These are phyloP conservation scores for Siniperca undulata DNA, from an alignment of 2,797 vertebrate species.

Conservation along the genomic window DNA sequence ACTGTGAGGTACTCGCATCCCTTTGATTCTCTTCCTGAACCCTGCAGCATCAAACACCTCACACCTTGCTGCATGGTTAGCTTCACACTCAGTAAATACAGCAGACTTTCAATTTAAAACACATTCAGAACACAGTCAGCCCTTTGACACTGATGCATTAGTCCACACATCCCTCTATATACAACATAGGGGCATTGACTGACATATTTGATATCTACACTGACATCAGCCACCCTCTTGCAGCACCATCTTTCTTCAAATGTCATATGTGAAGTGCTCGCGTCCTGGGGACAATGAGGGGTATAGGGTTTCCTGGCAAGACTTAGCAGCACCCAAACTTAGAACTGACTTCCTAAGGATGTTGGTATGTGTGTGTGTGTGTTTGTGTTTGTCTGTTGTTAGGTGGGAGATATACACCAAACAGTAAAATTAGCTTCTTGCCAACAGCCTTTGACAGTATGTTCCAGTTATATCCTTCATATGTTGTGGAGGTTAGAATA, in stretches of 20 bases:
- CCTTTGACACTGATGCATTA: neutral
- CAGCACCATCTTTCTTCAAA: conserved; percentile 76
- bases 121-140: neutral
- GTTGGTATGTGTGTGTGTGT: conserved; percentile 67
- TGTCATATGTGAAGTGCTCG: conserved; percentile 83
- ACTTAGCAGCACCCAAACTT: conserved; percentile 88
- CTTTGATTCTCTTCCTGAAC: conserved; percentile 28
- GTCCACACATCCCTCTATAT: neutral
- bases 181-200: neutral
- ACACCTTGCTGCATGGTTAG: conserved; percentile 42
- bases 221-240: conserved; percentile 39
- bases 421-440: conserved; percentile 72
- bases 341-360: conserved; percentile 83
- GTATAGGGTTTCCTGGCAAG: conserved; percentile 84
- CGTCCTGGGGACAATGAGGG: conserved; percentile 83
- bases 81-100: conserved; percentile 48
- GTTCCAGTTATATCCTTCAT: conserved; percentile 58
- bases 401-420: conserved; percentile 55
- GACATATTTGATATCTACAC: conserved; percentile 17
- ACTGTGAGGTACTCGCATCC: conserved; percentile 15
- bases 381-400: conserved; percentile 53
- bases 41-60: conserved; percentile 50
- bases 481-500: conserved; percentile 43
- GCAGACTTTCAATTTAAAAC: conserved; percentile 50
- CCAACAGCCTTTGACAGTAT: conserved; percentile 57